These are phyloP conservation scores for Agrenia bidenticulata DNA, from an alignment of 2,888 invertebrate genomes.

Conservation along the genomic window DNA sequence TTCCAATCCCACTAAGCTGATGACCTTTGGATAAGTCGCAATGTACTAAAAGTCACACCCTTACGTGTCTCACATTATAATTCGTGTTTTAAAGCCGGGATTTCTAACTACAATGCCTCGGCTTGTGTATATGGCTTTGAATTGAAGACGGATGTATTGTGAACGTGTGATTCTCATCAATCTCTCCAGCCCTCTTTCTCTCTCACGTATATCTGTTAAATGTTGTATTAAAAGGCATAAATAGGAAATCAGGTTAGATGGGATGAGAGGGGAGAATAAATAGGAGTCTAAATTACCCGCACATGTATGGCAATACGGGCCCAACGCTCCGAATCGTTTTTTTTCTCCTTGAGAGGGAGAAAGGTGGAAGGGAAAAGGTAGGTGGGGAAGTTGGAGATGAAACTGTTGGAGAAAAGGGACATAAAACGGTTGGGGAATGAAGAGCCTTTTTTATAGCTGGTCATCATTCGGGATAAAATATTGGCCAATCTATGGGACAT, in stretches of 20 bases:
- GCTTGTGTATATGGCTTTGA: too few species aligned
- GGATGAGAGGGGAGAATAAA: conserved; percentile 26
- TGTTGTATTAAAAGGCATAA: conserved; percentile 5
- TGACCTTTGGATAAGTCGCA: too few species aligned
- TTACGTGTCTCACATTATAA: too few species aligned
- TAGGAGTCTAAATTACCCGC: conserved; percentile 30
- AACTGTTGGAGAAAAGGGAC: conserved; percentile 2
- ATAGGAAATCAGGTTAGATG: conserved; percentile 15
- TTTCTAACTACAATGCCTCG: too few species aligned
- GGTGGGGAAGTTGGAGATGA: background rate
- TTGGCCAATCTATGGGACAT: conserved; percentile 51
- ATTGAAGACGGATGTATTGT: too few species aligned
- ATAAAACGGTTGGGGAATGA: background rate
- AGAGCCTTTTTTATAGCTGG: conserved; percentile 37
- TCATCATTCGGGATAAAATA: conserved; percentile 51
- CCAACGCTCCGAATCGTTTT: conserved; percentile 2
- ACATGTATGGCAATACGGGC: conserved; percentile 22
- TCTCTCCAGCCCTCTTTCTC: too few species aligned
- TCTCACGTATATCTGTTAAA: background rate
- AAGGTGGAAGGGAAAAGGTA: background rate
- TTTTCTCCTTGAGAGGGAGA: background rate
- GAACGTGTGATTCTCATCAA: too few species aligned
- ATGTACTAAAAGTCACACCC: too few species aligned
- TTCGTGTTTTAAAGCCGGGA: too few species aligned
- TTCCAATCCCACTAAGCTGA: too few species aligned